Base-by-base conservation (phyloP, 2,797 vertebrate species). In the Leptatherina wallacei region DNA sequence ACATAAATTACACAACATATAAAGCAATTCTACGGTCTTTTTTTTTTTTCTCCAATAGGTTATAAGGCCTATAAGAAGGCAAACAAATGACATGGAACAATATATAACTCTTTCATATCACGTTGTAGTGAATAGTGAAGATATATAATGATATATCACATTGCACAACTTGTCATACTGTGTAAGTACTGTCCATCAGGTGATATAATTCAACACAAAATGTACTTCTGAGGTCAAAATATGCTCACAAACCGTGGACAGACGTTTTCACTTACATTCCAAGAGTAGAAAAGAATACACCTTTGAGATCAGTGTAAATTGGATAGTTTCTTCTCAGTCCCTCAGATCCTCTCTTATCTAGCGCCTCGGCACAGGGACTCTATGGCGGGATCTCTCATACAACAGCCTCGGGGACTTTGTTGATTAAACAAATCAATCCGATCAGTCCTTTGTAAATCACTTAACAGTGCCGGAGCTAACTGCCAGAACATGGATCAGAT, bases 141-240 rank as follows among this genome's bases (percentile, higher is more conserved):
- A 89, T 90, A 91, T 89, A 90, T 83, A 78, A 90, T 88, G 83
- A 89, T 91, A 84, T 87, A 90, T 90, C 90, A 91, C 90, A 91
- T 90, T 89, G 89, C 92, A 92, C 92, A 89, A 85, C 81, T 91
- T 88, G 86, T 91, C 89, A 91, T 88, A 91, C 80, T 87, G 89
- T 90, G 88, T 87, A 87, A 85, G 91, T 72, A 88, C 82, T 83
- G 88, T 91, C 81, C 88, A 69, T 90, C 71, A 38, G 87, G 82
- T 91, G 86, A 68, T 77, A 79, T 52, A 84, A 86, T 63, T 82
- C 73, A 90, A 90, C 84, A 86, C 75, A 92, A 90, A 90, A 78
- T 78, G 75, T 77, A 85, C 38, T 73, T 92, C 65, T 83, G 85
- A 86, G 78, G 85, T 91, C 83, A 85, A 90, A 84, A 77, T 57